These are phyloP conservation scores for Parasteatoda lunata DNA, from an alignment of 2,888 invertebrate species.

Conservation along the genomic window DNA sequence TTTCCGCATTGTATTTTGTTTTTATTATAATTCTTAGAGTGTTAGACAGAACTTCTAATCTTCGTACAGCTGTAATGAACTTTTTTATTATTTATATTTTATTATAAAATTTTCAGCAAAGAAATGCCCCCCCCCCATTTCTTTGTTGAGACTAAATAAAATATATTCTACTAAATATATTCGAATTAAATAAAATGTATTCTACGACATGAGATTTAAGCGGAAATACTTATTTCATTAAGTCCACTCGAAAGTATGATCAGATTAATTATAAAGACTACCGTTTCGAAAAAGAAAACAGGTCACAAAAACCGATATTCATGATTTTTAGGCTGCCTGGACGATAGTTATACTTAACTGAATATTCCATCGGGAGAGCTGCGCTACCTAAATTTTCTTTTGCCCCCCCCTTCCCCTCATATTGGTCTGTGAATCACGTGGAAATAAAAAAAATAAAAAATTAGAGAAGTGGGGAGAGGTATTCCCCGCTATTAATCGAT, in stretches of 20 bases:
- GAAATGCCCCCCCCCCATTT: too few species aligned
- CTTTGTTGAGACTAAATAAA: too few species aligned
- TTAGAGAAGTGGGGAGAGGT: conserved; percentile 3
- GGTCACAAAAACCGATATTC: background rate
- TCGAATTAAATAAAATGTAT: too few species aligned
- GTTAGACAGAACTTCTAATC: too few species aligned
- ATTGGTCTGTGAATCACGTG: conserved; percentile 45
- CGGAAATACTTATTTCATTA: background rate
- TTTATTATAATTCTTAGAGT: too few species aligned
- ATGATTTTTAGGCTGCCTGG: background rate
- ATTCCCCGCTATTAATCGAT: conserved; percentile 25
- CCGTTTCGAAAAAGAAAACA: background rate
- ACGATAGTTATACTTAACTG: background rate
- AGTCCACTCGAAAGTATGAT: background rate
- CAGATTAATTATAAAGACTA: background rate
- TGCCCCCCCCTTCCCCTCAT: background rate
- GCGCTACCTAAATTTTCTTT: background rate
- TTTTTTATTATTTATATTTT: too few species aligned
- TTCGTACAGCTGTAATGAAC: too few species aligned
- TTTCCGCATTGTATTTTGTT: too few species aligned
- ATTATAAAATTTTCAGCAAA: too few species aligned
- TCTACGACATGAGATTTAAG: too few species aligned
- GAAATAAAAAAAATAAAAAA: conserved; percentile 10
- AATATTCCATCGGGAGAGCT: background rate
- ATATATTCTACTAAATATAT: too few species aligned